These are phyloP conservation scores for Crenichthys baileyi DNA, from an alignment of 2,797 vertebrate genomes.

Conservation along the genomic window DNA sequence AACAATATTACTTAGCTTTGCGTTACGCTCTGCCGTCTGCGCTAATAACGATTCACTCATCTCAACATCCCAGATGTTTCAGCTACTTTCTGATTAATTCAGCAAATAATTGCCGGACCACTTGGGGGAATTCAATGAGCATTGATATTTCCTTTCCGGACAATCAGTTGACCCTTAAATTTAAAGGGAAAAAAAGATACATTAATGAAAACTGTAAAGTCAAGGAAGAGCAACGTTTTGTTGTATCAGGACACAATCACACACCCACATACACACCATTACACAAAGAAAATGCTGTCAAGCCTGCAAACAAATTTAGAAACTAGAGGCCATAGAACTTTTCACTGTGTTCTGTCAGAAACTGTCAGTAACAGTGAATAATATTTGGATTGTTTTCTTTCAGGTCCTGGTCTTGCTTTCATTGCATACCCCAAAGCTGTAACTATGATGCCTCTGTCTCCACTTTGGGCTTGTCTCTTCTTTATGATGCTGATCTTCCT, in stretches of 20 bases:
- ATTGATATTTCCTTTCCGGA: neutral
- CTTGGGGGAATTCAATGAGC: neutral
- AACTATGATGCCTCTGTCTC: constrained; percentile 98
- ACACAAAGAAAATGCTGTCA: neutral
- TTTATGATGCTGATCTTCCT: constrained; percentile 99
- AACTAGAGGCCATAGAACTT: neutral
- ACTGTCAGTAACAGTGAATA: neutral
- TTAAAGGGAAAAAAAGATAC: neutral
- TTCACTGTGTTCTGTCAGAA: neutral
- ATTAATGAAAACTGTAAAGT: neutral
- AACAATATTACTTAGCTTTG: too few relatives aligned
- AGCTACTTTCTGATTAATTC: neutral
- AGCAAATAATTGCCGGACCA: neutral
- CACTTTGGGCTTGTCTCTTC: constrained; percentile 95
- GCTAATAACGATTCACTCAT: neutral
- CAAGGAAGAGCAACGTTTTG: neutral
- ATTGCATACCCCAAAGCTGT: constrained; percentile 99
- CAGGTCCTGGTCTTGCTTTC: constrained; percentile 95
- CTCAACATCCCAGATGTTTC: neutral
- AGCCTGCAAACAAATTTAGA: neutral
- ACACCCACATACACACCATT: too few relatives aligned
- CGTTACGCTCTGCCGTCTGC: too few relatives aligned
- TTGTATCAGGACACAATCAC: too few relatives aligned
- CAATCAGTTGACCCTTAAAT: neutral
- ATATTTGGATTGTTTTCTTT: constrained; percentile 23